Percentiles rank a stretch among this genome's conserved stretches.
phyloP scores from a whole-genome alignment of 2,888 invertebrate species.

The Leistus spinibarbis region DNA sequence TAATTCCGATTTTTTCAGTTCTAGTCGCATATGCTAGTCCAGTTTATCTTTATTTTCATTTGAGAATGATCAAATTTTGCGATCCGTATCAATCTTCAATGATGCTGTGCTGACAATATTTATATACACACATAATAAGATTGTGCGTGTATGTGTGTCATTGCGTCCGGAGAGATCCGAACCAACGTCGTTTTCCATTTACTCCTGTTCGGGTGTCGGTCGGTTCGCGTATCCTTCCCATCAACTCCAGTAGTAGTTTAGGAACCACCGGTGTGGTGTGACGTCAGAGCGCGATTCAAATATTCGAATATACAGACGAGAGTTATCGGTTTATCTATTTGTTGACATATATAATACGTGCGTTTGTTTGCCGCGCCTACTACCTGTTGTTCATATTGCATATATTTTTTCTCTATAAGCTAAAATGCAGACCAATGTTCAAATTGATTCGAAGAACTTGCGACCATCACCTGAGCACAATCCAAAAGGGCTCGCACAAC shows the following conservation, averaged over 20 bases:
- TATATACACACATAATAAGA: background rate
- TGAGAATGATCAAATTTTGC: background rate
- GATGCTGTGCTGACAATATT: background rate
- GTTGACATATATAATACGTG: background rate
- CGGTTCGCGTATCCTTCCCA: slow-evolving; percentile 40
- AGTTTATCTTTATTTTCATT: background rate
- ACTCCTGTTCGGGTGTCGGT: background rate
- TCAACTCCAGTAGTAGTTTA: slow-evolving; percentile 50
- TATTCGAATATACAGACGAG: background rate
- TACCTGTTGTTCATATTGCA: slow-evolving; percentile 8
- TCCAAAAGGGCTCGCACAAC: slow-evolving; percentile 59
- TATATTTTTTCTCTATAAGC: background rate
- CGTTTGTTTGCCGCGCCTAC: slow-evolving; percentile 1
- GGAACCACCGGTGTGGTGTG: slow-evolving; percentile 19
- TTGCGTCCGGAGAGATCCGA: background rate
- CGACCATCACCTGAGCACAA: slow-evolving; percentile 69
- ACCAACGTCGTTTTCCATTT: background rate
- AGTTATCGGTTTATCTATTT: background rate
- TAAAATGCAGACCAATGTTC: slow-evolving; percentile 76
- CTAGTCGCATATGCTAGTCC: background rate
- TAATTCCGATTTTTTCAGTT: too few relatives aligned
- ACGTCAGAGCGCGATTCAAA: background rate
- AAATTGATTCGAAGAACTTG: slow-evolving; percentile 73
- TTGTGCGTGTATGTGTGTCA: background rate
- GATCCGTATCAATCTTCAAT: background rate